A percentile compares a stretch with the other conserved stretches of the same genome.
phyloP scores from a whole-genome alignment of 2,888 invertebrate genomes.

The Plebejus melissa region DNA sequence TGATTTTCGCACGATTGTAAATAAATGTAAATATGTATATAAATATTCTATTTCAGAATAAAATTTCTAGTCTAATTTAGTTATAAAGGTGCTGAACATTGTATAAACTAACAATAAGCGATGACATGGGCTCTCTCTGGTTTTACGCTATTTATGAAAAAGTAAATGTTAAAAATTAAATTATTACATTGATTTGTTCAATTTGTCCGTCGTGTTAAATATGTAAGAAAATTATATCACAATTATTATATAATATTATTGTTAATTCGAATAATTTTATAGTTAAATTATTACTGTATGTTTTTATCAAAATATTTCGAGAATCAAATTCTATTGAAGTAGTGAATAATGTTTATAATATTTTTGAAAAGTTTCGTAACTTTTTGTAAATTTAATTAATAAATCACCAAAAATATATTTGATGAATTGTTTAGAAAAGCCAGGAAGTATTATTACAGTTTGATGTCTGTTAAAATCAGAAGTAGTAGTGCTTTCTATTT shows the following conservation, averaged over 20 bases:
- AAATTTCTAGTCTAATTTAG: constrained; percentile 76
- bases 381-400: neutral
- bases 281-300: neutral
- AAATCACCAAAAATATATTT: neutral
- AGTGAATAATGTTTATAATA: neutral
- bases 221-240: neutral
- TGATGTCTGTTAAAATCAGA: neutral
- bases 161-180: neutral
- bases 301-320: neutral
- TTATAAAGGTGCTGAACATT: constrained; percentile 76
- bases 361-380: neutral
- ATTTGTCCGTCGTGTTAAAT: neutral
- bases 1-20: constrained; percentile 29
- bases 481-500: neutral
- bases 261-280: neutral
- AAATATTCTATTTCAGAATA: constrained; percentile 45
- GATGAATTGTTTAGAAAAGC: neutral
- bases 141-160: constrained; percentile 30
- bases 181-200: neutral
- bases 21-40: constrained; percentile 57
- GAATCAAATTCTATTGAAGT: constrained; percentile 1
- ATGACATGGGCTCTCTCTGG: constrained; percentile 22
- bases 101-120: constrained; percentile 45
- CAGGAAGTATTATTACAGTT: neutral
- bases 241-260: neutral